Percentiles rank a stretch among this genome's conserved stretches.
phyloP scores from a whole-genome alignment of 2,888 invertebrate species.

The Zaprionus obscuricornis region DNA sequence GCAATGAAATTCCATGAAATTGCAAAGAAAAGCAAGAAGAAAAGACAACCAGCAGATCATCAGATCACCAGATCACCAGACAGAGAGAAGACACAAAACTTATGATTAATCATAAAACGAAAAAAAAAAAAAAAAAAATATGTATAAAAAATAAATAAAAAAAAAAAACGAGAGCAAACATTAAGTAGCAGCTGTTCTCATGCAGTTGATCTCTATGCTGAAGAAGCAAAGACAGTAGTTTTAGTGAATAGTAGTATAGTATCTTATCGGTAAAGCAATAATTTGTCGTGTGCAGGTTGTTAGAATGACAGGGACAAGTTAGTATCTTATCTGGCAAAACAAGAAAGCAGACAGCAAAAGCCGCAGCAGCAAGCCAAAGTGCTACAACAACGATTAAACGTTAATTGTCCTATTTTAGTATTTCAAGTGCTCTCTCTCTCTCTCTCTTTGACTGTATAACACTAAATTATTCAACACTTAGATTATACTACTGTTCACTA shows the following conservation, averaged over 20 bases:
- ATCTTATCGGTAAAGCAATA: slow-evolving; percentile 76
- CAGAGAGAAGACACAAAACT: slow-evolving; percentile 5
- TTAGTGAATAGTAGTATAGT: no score
- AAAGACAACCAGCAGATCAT: no score
- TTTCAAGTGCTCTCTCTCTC: slow-evolving; percentile 3
- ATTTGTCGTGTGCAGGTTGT: slow-evolving; percentile 67
- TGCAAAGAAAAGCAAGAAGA: slow-evolving; percentile 20
- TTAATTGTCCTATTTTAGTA: slow-evolving; percentile 46
- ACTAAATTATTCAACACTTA: no score
- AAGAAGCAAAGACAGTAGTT: background rate
- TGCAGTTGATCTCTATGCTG: background rate
- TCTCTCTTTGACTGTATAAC: no score
- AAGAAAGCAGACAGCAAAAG: slow-evolving; percentile 25
- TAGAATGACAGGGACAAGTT: slow-evolving; percentile 35
- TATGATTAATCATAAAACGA: slow-evolving; percentile 51
- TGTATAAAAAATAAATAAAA: slow-evolving; percentile 13
- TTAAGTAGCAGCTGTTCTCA: slow-evolving; percentile 19
- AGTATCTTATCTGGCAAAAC: slow-evolving; percentile 54
- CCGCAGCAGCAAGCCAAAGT: slow-evolving; percentile 59
- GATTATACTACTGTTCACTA: no score
- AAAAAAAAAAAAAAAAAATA: slow-evolving; percentile 4
- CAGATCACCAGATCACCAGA: no score
- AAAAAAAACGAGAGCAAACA: slow-evolving; percentile 8
- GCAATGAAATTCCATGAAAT: slow-evolving; percentile 54
- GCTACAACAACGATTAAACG: slow-evolving; percentile 65